Conservation (phyloP, 2,797 vertebrate species). For the Anguilla pacifica region DNA sequence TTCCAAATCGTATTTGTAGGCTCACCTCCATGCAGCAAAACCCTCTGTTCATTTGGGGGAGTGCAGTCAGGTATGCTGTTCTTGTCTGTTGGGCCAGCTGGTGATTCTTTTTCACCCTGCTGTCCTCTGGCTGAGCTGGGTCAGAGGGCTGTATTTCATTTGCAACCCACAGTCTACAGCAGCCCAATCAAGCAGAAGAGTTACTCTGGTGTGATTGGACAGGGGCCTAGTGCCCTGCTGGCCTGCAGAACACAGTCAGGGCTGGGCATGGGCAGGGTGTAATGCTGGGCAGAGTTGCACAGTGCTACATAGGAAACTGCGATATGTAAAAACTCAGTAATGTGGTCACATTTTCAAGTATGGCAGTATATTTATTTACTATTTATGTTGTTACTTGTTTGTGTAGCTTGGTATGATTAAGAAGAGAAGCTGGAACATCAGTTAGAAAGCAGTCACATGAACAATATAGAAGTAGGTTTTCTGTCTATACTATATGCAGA, state of each 20-base stretch:
- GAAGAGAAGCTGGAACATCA: too few relatives aligned
- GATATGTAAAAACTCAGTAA: too few relatives aligned
- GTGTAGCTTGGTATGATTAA: too few relatives aligned
- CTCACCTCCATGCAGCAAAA: neutral
- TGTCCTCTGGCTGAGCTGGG: neutral
- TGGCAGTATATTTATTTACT: too few relatives aligned
- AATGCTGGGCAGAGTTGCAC: too few relatives aligned
- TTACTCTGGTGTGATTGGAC: neutral
- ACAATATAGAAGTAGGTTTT: too few relatives aligned
- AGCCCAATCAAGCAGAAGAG: neutral
- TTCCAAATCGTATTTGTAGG: constrained; percentile 42
- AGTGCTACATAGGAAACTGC: too few relatives aligned
- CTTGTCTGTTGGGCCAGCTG: neutral
- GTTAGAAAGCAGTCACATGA: too few relatives aligned
- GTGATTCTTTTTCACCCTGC: neutral
- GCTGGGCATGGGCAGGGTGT: neutral
- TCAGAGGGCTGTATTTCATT: neutral
- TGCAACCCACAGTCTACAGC: too few relatives aligned
- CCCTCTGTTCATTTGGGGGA: constrained; percentile 26
- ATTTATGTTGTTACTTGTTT: too few relatives aligned
- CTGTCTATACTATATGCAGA: too few relatives aligned
- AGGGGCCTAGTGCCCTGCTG: neutral
- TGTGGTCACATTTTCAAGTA: too few relatives aligned
- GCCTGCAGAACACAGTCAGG: neutral
- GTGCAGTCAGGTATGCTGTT: neutral